Conservation (phyloP, 2,797 vertebrate genomes). For the Melanitta fusca region DNA sequence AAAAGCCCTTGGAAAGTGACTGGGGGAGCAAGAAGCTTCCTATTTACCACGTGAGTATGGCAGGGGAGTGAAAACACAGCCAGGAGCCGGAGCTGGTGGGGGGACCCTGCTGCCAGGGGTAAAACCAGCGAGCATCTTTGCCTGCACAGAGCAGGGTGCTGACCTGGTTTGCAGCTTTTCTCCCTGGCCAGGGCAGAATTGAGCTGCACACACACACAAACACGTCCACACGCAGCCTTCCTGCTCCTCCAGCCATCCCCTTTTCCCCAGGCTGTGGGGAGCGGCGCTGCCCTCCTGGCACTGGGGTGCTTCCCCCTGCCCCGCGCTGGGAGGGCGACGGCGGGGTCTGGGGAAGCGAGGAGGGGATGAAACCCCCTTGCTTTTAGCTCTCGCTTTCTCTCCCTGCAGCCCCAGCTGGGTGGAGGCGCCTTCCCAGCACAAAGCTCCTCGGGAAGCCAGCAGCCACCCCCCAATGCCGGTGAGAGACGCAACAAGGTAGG, state of each 20-base stretch:
- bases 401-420: constrained; percentile 29
- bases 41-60: constrained; percentile 49
- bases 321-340: accelerated
- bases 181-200: neutral
- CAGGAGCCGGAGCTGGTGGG: neutral
- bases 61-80: neutral
- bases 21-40: constrained; percentile 27
- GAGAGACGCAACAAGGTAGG: constrained; percentile 63
- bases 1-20: constrained; percentile 48
- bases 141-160: neutral
- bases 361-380: neutral
- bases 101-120: neutral
- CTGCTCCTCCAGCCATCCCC: neutral
- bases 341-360: accelerated
- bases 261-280: neutral
- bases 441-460: neutral
- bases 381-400: constrained; percentile 23
- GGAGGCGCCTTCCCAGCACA: neutral
- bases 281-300: neutral
- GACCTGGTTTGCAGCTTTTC: neutral
- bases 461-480: constrained; percentile 1
- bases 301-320: neutral
- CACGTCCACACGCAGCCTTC: neutral
- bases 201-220: neutral
- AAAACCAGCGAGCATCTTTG: neutral